Conservation (phyloP, 2,888 invertebrate genomes). For the Osedax fenrisi region DNA sequence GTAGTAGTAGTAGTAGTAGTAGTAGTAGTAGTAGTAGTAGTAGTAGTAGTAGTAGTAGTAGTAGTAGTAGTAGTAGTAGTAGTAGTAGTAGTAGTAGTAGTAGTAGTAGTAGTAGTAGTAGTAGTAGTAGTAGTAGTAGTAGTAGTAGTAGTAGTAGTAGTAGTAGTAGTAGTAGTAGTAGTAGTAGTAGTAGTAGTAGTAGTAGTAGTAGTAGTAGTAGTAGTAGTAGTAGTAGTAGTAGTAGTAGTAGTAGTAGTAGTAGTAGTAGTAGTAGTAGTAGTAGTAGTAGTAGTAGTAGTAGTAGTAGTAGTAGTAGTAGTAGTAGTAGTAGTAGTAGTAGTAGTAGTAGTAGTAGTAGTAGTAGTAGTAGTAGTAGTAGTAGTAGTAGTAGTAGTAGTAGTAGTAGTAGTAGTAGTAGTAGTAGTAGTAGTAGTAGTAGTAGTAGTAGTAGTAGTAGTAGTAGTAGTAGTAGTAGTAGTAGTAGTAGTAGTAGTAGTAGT, state of each 20-base stretch:
- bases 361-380: conserved; percentile 2
- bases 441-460: not conserved
- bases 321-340: conserved; percentile 2
- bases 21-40: not conserved
- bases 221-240: not conserved
- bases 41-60: not conserved
- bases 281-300: conserved; percentile 2
- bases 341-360: conserved; percentile 2
- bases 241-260: conserved; percentile 2
- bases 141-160: not conserved
- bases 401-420: conserved; percentile 2
- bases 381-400: conserved; percentile 2
- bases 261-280: not conserved
- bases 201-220: not conserved
- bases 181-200: conserved; percentile 2
- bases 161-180: not conserved
- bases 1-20: conserved; percentile 2
- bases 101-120: not conserved
- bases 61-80: conserved; percentile 2
- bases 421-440: conserved; percentile 2
- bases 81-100: not conserved
- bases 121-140: conserved; percentile 2
- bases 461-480: too few species aligned
- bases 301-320: conserved; percentile 2
- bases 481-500: too few species aligned